Evolutionary conservation across 1,140 invertebrate genomes (phyloP).

Genomic region (Callitettix versicolor): DNA sequence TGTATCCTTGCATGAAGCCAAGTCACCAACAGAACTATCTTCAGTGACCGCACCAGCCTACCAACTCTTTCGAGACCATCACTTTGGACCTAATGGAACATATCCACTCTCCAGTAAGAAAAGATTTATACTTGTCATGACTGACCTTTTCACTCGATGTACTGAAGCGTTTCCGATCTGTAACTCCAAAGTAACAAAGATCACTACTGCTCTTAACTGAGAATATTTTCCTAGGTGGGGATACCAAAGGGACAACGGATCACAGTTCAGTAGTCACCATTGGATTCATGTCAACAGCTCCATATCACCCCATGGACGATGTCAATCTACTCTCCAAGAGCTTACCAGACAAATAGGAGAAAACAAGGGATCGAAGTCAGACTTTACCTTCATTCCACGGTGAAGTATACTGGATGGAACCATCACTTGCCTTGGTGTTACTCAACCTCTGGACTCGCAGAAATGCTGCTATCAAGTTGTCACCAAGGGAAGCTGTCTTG

Average conservation of each 20-base stretch:
- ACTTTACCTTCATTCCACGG: too few species aligned
- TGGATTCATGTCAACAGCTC: too few species aligned
- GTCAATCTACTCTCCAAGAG: too few species aligned
- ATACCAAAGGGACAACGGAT: not conserved
- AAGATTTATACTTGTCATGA: not conserved
- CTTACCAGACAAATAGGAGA: too few species aligned
- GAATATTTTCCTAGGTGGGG: slow-evolving; percentile 8
- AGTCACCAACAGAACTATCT: not conserved
- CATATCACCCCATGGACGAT: too few species aligned
- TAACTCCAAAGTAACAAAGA: not conserved
- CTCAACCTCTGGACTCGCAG: too few species aligned
- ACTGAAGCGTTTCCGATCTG: not conserved
- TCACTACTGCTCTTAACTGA: not conserved
- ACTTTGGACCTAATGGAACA: not conserved
- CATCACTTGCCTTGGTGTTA: too few species aligned
- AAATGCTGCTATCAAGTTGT: too few species aligned
- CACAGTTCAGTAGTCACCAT: too few species aligned
- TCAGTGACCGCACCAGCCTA: not conserved
- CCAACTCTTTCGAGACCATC: not conserved
- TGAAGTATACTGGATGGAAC: too few species aligned
- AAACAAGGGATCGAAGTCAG: too few species aligned
- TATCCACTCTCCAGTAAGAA: not conserved
- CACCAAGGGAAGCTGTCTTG: too few species aligned
- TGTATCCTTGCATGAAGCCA: not conserved
- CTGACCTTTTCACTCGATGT: not conserved